phyloP scores from a whole-genome alignment of 30 jellyfish, hydroid and myxozoan genomes.

The Aurelia aurita complex sp. Pacific region DNA sequence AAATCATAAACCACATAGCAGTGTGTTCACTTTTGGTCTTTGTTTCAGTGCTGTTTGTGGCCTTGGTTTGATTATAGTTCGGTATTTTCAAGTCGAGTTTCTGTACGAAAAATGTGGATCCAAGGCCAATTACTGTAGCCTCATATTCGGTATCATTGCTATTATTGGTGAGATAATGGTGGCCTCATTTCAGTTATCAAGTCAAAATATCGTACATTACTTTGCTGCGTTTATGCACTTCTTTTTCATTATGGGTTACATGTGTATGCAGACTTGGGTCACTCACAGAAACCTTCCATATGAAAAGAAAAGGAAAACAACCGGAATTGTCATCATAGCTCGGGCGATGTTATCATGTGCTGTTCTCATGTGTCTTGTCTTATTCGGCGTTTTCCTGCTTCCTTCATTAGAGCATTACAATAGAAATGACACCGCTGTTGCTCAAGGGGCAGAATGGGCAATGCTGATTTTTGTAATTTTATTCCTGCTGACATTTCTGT shows the following conservation, averaged over 20 bases:
- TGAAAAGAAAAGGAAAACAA: background rate
- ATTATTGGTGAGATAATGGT: conserved; percentile 65
- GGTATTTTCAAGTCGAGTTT: conserved; percentile 64
- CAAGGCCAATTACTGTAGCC: conserved; percentile 12
- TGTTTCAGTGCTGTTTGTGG: conserved; percentile 50
- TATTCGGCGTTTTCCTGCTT: conserved; percentile 48
- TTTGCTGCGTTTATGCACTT: conserved; percentile 67
- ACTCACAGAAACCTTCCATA: conserved; percentile 19
- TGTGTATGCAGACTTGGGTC: conserved; percentile 48
- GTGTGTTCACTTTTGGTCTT: conserved; percentile 77
- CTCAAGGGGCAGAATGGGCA: conserved; percentile 62
- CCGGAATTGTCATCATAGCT: background rate
- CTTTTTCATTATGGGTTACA: conserved; percentile 29
- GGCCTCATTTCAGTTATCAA: conserved; percentile 67
- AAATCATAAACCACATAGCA: conserved; percentile 70
- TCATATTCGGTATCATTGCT: conserved; percentile 28
- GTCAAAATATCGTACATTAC: conserved; percentile 61
- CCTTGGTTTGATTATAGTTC: conserved; percentile 32
- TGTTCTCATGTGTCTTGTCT: conserved; percentile 2
- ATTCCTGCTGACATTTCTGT: conserved; percentile 51
- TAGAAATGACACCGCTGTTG: conserved; percentile 45
- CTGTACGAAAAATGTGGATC: conserved; percentile 26
- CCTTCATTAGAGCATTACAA: conserved; percentile 48
- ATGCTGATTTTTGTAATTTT: conserved; percentile 11
- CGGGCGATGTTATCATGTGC: conserved; percentile 9